Evolutionary conservation across 2,113 vertebrate species (phyloP), one percentile per base, ranked within the genome.

Genomic region (Passer montanus): DNA sequence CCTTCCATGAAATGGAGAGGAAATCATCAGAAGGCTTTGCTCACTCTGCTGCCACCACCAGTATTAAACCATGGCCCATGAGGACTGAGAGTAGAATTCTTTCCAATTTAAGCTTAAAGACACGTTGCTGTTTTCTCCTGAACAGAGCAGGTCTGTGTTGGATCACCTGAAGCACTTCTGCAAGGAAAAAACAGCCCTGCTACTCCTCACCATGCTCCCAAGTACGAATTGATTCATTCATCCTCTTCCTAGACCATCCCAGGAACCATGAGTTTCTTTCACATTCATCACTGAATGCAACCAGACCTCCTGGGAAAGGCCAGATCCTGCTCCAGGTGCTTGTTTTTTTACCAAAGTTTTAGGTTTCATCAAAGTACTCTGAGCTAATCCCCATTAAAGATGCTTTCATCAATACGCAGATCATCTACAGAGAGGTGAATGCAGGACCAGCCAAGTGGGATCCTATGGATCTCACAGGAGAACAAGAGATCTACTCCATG

Each of bases 201-300:
- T 64, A 56, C 8, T 13, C 55, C 11, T 31, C 18, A 35, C 50
- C 59, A 26, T 0, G 0, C 17, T 82, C 44, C 24, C 49, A 85
- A 3, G 2, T 53, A 8, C 78, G 76, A 91, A 87, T 6, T 18
- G 53, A 79, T 53, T 72, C 4, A 58, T 72, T 75, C 37, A 53
- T n/a, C 10, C 6, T 5, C 17, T 78, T 13, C 16, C 24, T 68
- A 13, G 0, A 0, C 27, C 41, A 83, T 9, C 27, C 11, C 53
- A 76, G 20, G 4, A 90, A 41, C 18, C 28, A 43, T 0, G 31
- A 60, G 30, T 85, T 91, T 93, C 53, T 62, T 73, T 80, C 41
- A 73, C 15, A 64, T 64, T 18, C 30, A 28, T 33, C 27, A 50
- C 22, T 26, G 33, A 82, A 67, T 0, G 3, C 44, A 82, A 79